These are phyloP conservation scores for Microctenopoma stevenorrisi DNA, from an alignment of 2,797 vertebrate genomes.

Conservation along the genomic window DNA sequence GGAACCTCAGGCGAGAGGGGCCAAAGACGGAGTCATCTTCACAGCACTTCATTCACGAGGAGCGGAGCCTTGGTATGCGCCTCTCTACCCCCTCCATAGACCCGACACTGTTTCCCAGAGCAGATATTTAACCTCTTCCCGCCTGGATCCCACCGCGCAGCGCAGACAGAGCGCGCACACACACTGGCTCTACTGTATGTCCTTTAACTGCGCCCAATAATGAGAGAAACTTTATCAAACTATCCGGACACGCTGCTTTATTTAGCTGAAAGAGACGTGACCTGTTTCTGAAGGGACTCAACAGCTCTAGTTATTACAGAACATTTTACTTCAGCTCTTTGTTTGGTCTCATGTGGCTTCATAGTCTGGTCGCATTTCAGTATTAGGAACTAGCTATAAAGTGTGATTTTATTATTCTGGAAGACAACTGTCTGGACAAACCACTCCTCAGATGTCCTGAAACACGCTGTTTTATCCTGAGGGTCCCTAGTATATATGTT, in stretches of 20 bases:
- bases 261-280: conserved; percentile 5
- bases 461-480: too few species aligned
- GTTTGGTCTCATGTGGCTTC: conserved; percentile 51
- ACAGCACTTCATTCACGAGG: conserved; percentile 81
- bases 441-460: too few species aligned
- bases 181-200: conserved; percentile 17
- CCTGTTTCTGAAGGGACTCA: conserved; percentile 5
- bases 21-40: conserved; percentile 64
- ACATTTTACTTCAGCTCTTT: conserved; percentile 34
- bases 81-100: conserved; percentile 65
- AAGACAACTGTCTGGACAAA: neutral
- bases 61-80: conserved; percentile 71
- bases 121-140: conserved; percentile 80
- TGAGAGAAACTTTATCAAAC: conserved; percentile 23
- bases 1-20: conserved; percentile 59
- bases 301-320: conserved; percentile 27
- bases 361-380: conserved; percentile 20
- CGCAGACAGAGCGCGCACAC: conserved; percentile 23
- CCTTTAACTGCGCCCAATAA: conserved; percentile 26
- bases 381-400: conserved; percentile 9
- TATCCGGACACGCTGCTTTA: conserved; percentile 15
- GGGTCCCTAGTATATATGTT: neutral
- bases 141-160: conserved; percentile 60
- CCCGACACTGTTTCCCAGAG: conserved; percentile 72
- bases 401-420: conserved; percentile 4